Conservation (phyloP, 2,888 invertebrate genomes). For the Sminthurinus aureus region DNA sequence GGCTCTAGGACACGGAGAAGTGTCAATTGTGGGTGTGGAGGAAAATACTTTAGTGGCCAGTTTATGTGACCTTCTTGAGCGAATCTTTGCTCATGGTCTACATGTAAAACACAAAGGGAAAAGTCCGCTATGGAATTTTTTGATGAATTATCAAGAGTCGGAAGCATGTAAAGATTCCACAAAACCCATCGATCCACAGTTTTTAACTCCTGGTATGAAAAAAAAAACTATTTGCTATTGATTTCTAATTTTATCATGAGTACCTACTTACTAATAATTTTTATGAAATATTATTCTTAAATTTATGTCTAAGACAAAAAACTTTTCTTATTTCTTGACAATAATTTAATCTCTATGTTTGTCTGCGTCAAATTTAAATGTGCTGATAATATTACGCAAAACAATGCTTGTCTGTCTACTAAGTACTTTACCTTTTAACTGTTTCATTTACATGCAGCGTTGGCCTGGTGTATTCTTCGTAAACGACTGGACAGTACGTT, state of each 20-base stretch:
- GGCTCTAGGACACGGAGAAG: constrained; percentile 87
- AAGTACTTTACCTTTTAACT: background rate
- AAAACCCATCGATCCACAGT: constrained; percentile 70
- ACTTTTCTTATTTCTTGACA: no score
- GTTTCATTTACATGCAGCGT: constrained; percentile 70
- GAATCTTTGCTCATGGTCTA: constrained; percentile 97
- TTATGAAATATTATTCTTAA: no score
- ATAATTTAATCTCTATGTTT: no score
- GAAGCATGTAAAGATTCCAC: constrained; percentile 72
- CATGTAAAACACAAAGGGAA: constrained; percentile 94
- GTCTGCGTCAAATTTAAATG: no score
- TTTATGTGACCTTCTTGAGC: constrained; percentile 93
- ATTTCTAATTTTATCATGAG: no score
- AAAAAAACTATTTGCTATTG: no score
- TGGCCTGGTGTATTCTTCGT: constrained; percentile 92
- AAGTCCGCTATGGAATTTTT: constrained; percentile 96
- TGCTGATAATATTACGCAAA: no score
- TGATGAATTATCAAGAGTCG: constrained; percentile 86
- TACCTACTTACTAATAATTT: no score
- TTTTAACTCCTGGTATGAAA: constrained; percentile 70
- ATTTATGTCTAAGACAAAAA: no score
- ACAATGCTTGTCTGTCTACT: background rate
- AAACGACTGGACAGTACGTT: constrained; percentile 90
- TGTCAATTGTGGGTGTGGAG: constrained; percentile 78
- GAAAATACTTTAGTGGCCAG: constrained; percentile 99